Percentiles rank a stretch among this genome's conserved stretches.
These are phyloP conservation scores for Lycocerus yunnanus DNA, from an alignment of 2,888 invertebrate species.

Conservation along the genomic window DNA sequence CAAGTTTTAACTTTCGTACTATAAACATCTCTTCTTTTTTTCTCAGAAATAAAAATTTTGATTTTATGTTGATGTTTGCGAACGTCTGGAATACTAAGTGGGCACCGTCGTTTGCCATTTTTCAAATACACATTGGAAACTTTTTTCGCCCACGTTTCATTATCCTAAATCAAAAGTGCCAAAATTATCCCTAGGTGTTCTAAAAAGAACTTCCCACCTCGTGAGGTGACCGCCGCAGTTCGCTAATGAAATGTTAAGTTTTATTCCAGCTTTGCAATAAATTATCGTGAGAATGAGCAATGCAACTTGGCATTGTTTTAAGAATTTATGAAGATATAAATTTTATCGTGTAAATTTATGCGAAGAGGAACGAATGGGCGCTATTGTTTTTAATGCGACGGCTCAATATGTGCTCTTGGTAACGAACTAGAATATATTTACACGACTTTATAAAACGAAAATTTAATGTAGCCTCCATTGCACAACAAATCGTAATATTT, in stretches of 20 bases:
- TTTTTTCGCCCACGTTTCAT: background rate
- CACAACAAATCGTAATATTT: background rate
- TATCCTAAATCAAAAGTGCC: conserved; percentile 15
- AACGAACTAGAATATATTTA: background rate
- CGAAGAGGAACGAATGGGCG: conserved; percentile 14
- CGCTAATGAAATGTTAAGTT: conserved; percentile 24
- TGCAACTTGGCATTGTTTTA: conserved; percentile 24
- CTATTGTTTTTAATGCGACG: conserved; percentile 11
- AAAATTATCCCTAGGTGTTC: conserved; percentile 24
- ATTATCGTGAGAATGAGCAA: conserved; percentile 21
- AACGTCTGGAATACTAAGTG: background rate
- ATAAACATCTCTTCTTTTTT: background rate
- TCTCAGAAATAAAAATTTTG: background rate
- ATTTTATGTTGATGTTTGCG: background rate
- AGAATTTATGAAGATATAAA: conserved; percentile 27
- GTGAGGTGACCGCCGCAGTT: conserved; percentile 10
- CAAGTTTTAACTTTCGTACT: background rate
- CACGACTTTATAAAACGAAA: background rate
- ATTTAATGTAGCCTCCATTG: background rate
- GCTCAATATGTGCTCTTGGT: background rate
- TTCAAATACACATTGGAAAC: background rate
- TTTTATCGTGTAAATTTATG: conserved; percentile 21
- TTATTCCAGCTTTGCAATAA: conserved; percentile 22
- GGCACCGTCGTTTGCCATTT: background rate
- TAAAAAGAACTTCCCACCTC: conserved; percentile 12